Percentiles rank a stretch among this genome's conserved stretches.
Evolutionary conservation across 2,888 invertebrate species (phyloP).

Genomic region (Hyposoter dolosus): DNA sequence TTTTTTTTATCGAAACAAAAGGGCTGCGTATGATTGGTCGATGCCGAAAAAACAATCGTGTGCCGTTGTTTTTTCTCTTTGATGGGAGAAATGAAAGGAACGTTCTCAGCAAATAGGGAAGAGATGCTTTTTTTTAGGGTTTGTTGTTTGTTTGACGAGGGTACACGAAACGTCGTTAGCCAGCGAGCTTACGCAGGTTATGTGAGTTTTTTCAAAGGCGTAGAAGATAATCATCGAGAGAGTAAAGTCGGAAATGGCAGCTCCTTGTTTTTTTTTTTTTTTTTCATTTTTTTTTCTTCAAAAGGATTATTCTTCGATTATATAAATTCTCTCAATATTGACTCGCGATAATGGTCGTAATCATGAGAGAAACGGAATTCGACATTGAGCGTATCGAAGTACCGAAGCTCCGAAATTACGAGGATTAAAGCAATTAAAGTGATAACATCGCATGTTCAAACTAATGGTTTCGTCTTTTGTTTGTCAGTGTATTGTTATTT

Average conservation of each 20-base stretch:
- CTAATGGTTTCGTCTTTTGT: neutral
- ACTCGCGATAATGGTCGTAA: slow-evolving; percentile 33
- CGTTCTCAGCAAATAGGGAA: neutral
- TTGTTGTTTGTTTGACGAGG: slow-evolving; percentile 29
- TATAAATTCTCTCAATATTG: slow-evolving; percentile 18
- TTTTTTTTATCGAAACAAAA: slow-evolving; percentile 6
- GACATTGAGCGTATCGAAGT: neutral
- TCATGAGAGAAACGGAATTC: slow-evolving; percentile 10
- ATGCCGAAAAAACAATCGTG: slow-evolving; percentile 12
- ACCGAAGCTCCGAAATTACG: slow-evolving; percentile 34
- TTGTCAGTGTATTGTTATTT: neutral
- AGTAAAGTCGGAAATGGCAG: neutral
- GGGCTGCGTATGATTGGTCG: neutral
- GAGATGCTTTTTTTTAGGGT: slow-evolving; percentile 5
- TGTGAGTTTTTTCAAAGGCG: neutral
- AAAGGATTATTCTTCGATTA: slow-evolving; percentile 33
- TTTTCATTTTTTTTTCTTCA: neutral
- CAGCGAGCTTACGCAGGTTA: slow-evolving; percentile 1
- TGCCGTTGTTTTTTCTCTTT: slow-evolving; percentile 14
- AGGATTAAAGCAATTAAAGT: slow-evolving; percentile 45
- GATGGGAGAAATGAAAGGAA: slow-evolving; percentile 13
- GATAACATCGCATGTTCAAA: slow-evolving; percentile 34
- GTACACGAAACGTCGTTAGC: slow-evolving; percentile 18
- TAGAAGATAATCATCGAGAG: slow-evolving; percentile 8
- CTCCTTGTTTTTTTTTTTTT: neutral